Base-by-base conservation (phyloP, 2,888 invertebrate genomes). In the Acleris emargana region DNA sequence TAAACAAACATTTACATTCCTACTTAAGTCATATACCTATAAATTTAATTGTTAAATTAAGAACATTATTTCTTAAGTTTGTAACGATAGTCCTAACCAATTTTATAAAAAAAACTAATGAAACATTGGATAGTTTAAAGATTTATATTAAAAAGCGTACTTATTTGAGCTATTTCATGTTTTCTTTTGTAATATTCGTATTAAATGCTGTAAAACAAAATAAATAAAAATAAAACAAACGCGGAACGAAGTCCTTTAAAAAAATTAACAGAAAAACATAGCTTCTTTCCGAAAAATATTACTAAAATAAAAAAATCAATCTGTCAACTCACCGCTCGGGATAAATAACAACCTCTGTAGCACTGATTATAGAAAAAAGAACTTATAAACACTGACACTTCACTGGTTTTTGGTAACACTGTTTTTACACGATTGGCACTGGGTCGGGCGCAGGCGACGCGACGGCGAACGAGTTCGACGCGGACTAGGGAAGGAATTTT, bases 401-500 rank as follows among this genome's bases (percentile, higher is more conserved):
- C 64, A 64, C 64, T 54, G 54, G 58, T 62, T 60, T 66, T 38
- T 62, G 25, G 16, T 53, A 42, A 47, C 67, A 67, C 51, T 54
- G 49, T 38, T 53, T 64, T 59, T 52, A 50, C 59, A 59, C 55
- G 57, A 17, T 28, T 16, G n/a, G 22, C 17, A 55, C 22, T 22
- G 5, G 5, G 32, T n/a, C 53, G 13, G 20, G 11, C 38, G n/a
- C 54, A 47, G 51, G 43, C 43, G 25, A 64, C 64, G 32, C 32
- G 60, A 67, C 68, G 58, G 22, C 5, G 20, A 20, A 50, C 55
- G 16, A 58, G 64, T 67, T 62, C 52, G 74, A 73, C 78, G 72
- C 75, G 76, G 52, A 78, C 79, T 79, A 76, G 69, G 70, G 68
- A 66, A 72, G 73, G 74, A 74, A 76, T 76, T 77, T 72, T 73